These are phyloP conservation scores for Lutjanus erythropterus DNA, from an alignment of 2,113 vertebrate species.

Conservation along the genomic window DNA sequence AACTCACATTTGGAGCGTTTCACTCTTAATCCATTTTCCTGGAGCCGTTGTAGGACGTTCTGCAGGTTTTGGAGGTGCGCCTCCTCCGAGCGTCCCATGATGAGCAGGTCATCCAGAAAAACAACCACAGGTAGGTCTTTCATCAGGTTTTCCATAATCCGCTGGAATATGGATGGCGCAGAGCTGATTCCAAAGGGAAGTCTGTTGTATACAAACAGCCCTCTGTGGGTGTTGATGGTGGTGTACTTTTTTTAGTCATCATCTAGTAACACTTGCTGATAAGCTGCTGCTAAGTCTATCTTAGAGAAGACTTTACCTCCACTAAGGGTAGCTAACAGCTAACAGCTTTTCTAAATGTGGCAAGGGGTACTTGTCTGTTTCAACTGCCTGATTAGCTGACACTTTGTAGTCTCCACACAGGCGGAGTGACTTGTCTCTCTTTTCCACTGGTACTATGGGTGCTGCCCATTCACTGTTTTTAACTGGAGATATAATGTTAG, in stretches of 20 bases:
- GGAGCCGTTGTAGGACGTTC: not conserved
- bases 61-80: too few relatives aligned
- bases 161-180: too few relatives aligned
- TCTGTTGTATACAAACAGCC: not conserved
- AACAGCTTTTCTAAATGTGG: conserved; percentile 41
- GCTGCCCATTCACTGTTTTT: too few relatives aligned
- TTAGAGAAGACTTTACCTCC: conserved; percentile 39
- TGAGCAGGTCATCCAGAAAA: too few relatives aligned
- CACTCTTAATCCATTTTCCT: conserved; percentile 16
- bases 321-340: conserved; percentile 28
- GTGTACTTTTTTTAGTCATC: not conserved
- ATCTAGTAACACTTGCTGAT: conserved; percentile 34
- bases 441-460: conserved; percentile 40
- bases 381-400: too few relatives aligned
- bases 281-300: conserved; percentile 37
- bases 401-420: conserved; percentile 7
- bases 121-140: too few relatives aligned
- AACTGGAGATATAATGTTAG: too few relatives aligned
- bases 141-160: too few relatives aligned
- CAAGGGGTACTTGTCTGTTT: too few relatives aligned
- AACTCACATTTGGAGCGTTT: conserved; percentile 17
- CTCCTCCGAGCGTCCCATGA: too few relatives aligned
- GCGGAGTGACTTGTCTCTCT: conserved; percentile 17
- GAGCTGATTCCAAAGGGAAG: not conserved
- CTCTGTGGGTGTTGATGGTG: not conserved